A percentile compares a stretch with the other conserved stretches of the same genome.
phyloP scores from a whole-genome alignment of 2,797 vertebrate genomes.

The Sebastes matsubarae region DNA sequence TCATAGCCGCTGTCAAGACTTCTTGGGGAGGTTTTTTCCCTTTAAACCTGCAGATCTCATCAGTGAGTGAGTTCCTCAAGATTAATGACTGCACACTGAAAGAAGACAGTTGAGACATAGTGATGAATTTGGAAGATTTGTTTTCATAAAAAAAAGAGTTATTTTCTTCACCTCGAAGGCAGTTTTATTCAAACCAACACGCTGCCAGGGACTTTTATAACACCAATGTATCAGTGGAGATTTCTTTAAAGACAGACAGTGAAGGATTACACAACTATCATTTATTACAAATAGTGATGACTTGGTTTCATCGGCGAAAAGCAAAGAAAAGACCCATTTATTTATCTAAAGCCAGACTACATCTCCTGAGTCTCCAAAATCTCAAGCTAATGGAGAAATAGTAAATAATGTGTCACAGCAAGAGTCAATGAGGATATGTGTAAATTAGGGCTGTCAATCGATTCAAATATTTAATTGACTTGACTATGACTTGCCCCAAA shows the following conservation, averaged over 20 bases:
- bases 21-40: not conserved
- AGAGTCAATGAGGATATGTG: not conserved
- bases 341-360: not conserved
- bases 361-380: not conserved
- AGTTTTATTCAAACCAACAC: not conserved
- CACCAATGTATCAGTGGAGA: not conserved
- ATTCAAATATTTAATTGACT: too few species aligned
- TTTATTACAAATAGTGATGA: not conserved
- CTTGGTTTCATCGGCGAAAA: not conserved
- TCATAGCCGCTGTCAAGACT: not conserved
- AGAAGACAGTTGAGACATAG: not conserved
- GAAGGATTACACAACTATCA: not conserved
- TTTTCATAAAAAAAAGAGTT: not conserved
- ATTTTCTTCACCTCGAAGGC: not conserved
- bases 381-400: not conserved
- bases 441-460: too few species aligned
- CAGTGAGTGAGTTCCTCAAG: not conserved
- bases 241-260: not conserved
- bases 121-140: not conserved
- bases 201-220: not conserved
- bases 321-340: not conserved
- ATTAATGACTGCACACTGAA: not conserved
- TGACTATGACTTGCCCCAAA: too few species aligned
- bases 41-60: slow-evolving; percentile 11
- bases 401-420: not conserved